Conservation (phyloP, 1,140 invertebrate genomes). For the Theocolax elegans region DNA sequence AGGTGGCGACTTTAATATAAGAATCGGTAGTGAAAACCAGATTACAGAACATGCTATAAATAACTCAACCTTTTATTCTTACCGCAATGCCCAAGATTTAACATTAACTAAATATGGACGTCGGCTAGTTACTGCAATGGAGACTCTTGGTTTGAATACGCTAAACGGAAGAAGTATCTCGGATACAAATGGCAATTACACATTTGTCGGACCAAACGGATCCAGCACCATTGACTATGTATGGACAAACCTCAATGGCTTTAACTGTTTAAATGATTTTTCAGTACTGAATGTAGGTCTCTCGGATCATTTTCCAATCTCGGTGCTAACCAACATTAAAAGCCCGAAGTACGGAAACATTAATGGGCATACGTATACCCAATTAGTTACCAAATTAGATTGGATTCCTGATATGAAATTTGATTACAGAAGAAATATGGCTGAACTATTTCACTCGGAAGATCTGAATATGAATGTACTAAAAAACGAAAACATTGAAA, state of each 20-base stretch:
- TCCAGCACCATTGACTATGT: background rate
- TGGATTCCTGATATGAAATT: no score
- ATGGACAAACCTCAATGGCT: background rate
- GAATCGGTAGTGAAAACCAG: background rate
- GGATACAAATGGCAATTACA: background rate
- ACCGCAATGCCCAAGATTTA: background rate
- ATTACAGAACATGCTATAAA: background rate
- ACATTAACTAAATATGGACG: background rate
- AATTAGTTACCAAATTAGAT: no score
- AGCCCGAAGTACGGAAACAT: no score
- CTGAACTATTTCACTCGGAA: no score
- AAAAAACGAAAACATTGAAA: no score
- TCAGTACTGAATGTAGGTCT: background rate
- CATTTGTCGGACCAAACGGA: background rate
- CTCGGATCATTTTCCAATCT: no score
- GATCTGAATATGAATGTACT: no score
- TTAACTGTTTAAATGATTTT: background rate
- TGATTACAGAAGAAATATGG: no score
- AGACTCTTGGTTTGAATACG: background rate
- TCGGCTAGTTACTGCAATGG: background rate
- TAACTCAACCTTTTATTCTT: background rate
- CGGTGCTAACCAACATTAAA: no score
- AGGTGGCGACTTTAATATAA: background rate
- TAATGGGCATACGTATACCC: no score
- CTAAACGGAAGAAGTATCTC: background rate